Evolutionary conservation across 2,797 vertebrate species (phyloP), one percentile per base, ranked within the genome.

Genomic region (Carapus acus): DNA sequence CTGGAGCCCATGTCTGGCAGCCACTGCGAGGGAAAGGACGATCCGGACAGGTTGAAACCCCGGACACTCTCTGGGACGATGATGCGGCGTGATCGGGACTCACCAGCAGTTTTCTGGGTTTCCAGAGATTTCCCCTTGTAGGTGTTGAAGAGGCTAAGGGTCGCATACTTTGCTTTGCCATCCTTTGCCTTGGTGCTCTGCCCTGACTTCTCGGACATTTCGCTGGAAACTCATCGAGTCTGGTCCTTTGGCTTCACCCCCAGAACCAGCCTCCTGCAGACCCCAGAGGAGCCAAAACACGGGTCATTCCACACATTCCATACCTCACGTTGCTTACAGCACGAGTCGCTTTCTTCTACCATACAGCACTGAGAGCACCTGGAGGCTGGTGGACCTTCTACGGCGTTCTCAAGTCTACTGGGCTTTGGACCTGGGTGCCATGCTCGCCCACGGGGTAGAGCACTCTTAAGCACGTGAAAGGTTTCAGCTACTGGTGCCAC

Each of bases 171-270:
- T 67, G 93, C 92, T 89, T 99, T 99, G 88, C 95, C 96, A 93
- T 99, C 96, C 92, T 98, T 99, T 93, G 94, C 93, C 94, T 98
- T 99, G 89, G 93, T 95, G 90, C 89, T 98, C 92, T 98, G 96
- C 89, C 94, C 93, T 94, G 96, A 92, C 94, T 98, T 98, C 92
- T 98, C 96, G 77, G 96, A 96, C 96, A 98, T 99, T 89, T 94
- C 95, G 92, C 88, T 94, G 88, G 93, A 96, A 92, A 96, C 90
- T 97, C 96, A 99, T 99, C 83, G 91, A 99, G 93, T 99, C 94
- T 89, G 90, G 88, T 94, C 91, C 92, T 88, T 84, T 85, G 87
- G 84, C 72, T 86, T 88, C 88, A 85, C 90, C 87, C 79, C 85
- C 87, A 91, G 91, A 93, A 91, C 89, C 80, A 90, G 90, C 85